phyloP scores from a whole-genome alignment of 2,797 vertebrate genomes.

The Sebastes baramenuke region DNA sequence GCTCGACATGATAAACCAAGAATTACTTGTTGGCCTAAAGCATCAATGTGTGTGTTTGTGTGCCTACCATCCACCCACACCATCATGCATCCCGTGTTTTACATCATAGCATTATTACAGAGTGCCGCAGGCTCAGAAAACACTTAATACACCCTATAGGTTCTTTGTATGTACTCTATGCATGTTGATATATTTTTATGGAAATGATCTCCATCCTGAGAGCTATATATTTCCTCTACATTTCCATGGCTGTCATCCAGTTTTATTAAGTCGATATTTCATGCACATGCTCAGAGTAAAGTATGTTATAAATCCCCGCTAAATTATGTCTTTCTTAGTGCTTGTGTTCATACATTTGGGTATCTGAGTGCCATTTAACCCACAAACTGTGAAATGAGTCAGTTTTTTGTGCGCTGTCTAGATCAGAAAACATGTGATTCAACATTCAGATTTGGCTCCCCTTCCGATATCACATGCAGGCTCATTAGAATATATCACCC shows the following conservation, averaged over 20 bases:
- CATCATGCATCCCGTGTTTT: neutral
- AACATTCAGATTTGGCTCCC: neutral
- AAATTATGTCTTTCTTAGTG: neutral
- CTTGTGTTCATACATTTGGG: neutral
- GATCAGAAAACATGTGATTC: neutral
- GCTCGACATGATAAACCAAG: neutral
- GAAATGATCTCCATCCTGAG: neutral
- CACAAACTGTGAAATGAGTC: neutral
- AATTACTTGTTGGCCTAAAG: conserved; percentile 16
- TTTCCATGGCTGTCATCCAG: neutral
- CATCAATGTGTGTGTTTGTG: neutral
- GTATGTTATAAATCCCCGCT: neutral
- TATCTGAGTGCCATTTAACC: neutral
- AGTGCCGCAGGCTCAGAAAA: conserved; percentile 18
- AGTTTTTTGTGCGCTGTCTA: neutral
- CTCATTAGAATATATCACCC: neutral
- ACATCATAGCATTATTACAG: neutral
- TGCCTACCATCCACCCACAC: conserved; percentile 31
- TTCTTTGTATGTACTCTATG: conserved; percentile 1
- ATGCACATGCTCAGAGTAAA: neutral
- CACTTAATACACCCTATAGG: neutral
- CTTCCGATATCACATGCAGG: too few species aligned
- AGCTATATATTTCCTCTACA: neutral
- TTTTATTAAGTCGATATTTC: conserved; percentile 4
- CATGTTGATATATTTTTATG: conserved; percentile 26